Evolutionary conservation across 2,113 vertebrate genomes (phyloP), one percentile per base, ranked within the genome.

Genomic region (Passer domesticus): DNA sequence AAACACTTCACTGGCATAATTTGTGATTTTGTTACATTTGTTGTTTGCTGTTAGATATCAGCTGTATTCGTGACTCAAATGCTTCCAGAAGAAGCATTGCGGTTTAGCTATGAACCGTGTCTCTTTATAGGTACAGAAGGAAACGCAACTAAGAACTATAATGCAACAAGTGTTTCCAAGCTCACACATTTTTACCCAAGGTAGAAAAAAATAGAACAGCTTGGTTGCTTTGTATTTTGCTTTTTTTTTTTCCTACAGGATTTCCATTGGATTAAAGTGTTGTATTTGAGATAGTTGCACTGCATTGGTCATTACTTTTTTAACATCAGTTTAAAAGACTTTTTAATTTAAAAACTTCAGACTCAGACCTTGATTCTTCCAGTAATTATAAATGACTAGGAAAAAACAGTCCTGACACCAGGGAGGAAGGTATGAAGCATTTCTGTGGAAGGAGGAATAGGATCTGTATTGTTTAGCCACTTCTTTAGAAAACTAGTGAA

Each of bases 401-500:
- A 84, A 83, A 72, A 43, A 52, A 13, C 16, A 72, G 67, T 81
- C 24, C 24, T 92, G 46, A 62, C 68, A 56, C 23, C 13, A 87
- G 80, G 82, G 50, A 89, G n/a, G 39, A 83, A 85, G 35, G 17
- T 39, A 56, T 56, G 37, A 64, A 81, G 2, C 23, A 44, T 41
- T 31, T 90, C 92, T 88, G 1, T 83, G 28, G 84, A 86, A 96
- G 47, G 33, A 90, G 31, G 84, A 76, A 41, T 62, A 81, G 62
- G 22, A 75, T 59, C 69, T 90, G 15, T 31, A 55, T 28, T 25
- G n/a, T 28, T 92, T 47, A 52, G 23, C 30, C 62, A 67, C 24
- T 23, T 94, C 28, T 90, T 88, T 31, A 63, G 60, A 94, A 92
- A 93, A 90, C 19, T 72, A 84, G 33, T 70, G 77, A 88, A 93